Evolutionary conservation across 2,113 vertebrate species (phyloP), one percentile per base, ranked within the genome.

Genomic region (Centropus bengalensis): DNA sequence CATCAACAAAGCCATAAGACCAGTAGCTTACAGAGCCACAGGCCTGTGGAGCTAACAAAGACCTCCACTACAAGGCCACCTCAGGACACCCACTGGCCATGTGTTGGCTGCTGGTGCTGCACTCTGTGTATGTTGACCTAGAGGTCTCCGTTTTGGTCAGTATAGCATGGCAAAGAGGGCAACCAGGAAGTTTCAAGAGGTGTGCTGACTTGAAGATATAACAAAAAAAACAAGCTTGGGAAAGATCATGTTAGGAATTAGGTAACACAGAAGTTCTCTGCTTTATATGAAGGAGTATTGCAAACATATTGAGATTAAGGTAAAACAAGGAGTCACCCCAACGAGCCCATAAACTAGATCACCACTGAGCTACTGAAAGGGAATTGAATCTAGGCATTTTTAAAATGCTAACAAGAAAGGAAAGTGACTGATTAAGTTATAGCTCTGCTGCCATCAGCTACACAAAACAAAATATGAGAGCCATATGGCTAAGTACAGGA

Each of bases 151-250:
- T 70, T 77, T 70, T 12, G 10, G 36, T 47, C 59, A 51, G 23
- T 6, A 14, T 38, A 40, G 23, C 8, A 8, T 23, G 23, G 16
- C 0, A 0, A 78, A 85, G 36, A 56, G 9, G 7, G 9, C 0
- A 0, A 78, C 44, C 30, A 47, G 59, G 9, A 71, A 58, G 9
- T 70, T 75, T 66, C 55, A 77, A 33, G n/a, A 70, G 9, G 11
- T 47, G 27, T 7, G 3, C 28, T 66, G 45, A 36, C n/a, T 51
- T 68, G 26, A 24, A 54, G 28, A 32, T 63, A 28, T 11, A 66
- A 77, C 15, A 6, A 17, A 67, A 67, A 36, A 36, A 81, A 20
- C 5, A n/a, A 80, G 14, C 14, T 49, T 71, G 21, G 23, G 23
- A 87, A 84, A 56, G 16, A 20, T 80, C 38, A 30, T 63, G 12